Evolutionary conservation across 1,140 invertebrate species (phyloP), one percentile per base, ranked within the genome.

Genomic region (Eriosoma lanigerum): DNA sequence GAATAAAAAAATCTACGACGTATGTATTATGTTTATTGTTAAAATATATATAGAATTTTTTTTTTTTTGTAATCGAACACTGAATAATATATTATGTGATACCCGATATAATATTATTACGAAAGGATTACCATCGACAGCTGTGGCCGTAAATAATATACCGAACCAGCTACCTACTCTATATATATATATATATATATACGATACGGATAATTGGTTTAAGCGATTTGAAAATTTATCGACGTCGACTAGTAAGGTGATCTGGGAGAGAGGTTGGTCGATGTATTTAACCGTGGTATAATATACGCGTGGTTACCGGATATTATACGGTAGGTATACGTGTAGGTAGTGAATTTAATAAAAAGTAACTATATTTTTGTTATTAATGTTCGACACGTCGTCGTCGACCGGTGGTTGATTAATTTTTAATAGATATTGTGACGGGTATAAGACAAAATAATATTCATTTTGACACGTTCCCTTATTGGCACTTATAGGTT

Each of bases 341-440:
- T n/a, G n/a, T n/a, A n/a, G n/a, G n/a, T 56, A 56, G 54, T 56
- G 10, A 56, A 21, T 56, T 56, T 56, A 54, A 56, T 56, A 21
- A 60, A 60, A n/a, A n/a, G n/a, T n/a, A n/a, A n/a, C n/a, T n/a
- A n/a, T n/a, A n/a, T n/a, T n/a, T n/a, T n/a, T n/a, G n/a, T n/a
- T n/a, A n/a, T n/a, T n/a, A n/a, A n/a, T n/a, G n/a, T 60, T 60
- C 24, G 12, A 26, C 58, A 17, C 58, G 58, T 26, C 21, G 13
- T 21, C 5, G 13, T 15, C 24, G 13, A 29, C 24, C 13, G 24
- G n/a, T n/a, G n/a, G n/a, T n/a, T n/a, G n/a, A n/a, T n/a, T n/a
- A n/a, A n/a, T n/a, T n/a, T n/a, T n/a, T n/a, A n/a, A n/a, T n/a
- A n/a, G n/a, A n/a, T n/a, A n/a, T n/a, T n/a, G n/a, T n/a, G n/a